These are phyloP conservation scores for Micoletzkya japonica DNA, from an alignment of 2,888 invertebrate species.

Conservation along the genomic window DNA sequence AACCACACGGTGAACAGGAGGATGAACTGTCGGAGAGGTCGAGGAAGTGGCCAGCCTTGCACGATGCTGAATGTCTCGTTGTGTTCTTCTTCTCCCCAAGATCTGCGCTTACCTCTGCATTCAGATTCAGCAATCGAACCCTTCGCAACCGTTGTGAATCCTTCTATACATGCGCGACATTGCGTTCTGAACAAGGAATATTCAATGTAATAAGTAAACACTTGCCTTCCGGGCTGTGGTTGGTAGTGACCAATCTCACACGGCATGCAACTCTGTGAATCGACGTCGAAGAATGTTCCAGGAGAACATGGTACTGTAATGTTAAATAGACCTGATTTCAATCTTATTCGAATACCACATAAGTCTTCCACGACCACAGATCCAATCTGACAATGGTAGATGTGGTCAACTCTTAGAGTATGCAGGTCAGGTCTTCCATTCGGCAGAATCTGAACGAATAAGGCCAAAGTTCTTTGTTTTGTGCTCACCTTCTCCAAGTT, in stretches of 20 bases:
- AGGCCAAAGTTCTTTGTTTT: not conserved
- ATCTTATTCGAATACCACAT: constrained; percentile 75
- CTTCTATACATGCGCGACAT: constrained; percentile 77
- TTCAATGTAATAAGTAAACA: not conserved
- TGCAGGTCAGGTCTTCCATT: constrained; percentile 92
- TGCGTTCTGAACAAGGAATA: constrained; percentile 19
- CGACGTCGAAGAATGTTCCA: constrained; percentile 64
- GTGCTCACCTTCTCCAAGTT: constrained; percentile 58
- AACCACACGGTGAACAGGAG: constrained; percentile 57
- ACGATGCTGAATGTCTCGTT: constrained; percentile 47
- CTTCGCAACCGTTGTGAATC: constrained; percentile 82
- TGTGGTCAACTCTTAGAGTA: constrained; percentile 81
- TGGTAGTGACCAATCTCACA: constrained; percentile 65
- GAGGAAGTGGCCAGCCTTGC: constrained; percentile 60
- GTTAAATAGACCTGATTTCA: constrained; percentile 7
- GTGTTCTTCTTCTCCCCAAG: not conserved
- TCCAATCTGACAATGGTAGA: constrained; percentile 88
- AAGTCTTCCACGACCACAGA: constrained; percentile 91
- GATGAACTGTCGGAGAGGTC: constrained; percentile 43
- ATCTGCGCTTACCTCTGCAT: constrained; percentile 36
- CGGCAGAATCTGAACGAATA: constrained; percentile 68
- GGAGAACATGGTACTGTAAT: constrained; percentile 63
- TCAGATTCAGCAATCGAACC: constrained; percentile 66
- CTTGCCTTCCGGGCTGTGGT: constrained; percentile 49
- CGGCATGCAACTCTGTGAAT: constrained; percentile 58